phyloP scores from a whole-genome alignment of 2,797 vertebrate species.

The Sebastes ruberrimus region DNA sequence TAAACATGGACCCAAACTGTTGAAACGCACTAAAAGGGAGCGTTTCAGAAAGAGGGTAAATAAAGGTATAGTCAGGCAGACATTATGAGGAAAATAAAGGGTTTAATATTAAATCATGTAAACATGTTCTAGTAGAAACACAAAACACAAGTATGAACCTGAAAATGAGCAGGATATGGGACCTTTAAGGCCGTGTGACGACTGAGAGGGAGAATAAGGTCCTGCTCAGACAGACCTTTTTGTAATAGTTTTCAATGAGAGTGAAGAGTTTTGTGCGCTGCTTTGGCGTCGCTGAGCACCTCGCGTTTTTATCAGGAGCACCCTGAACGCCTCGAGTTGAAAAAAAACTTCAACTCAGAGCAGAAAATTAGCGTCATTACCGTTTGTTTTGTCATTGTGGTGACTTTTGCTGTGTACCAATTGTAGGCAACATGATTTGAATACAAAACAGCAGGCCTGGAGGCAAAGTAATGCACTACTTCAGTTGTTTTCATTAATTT shows the following conservation, averaged over 20 bases:
- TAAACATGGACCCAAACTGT: too few relatives aligned
- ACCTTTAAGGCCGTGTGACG: too few relatives aligned
- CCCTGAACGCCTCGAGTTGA: background rate
- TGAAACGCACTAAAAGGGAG: too few relatives aligned
- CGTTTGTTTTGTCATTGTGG: background rate
- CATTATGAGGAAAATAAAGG: too few relatives aligned
- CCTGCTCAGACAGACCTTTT: background rate
- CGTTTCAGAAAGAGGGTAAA: too few relatives aligned
- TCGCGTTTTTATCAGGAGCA: background rate
- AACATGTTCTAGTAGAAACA: too few relatives aligned
- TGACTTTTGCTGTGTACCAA: background rate
- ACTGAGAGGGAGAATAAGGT: background rate
- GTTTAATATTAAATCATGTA: too few relatives aligned
- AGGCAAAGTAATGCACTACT: background rate
- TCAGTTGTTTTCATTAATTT: background rate
- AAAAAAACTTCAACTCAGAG: background rate
- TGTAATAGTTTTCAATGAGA: background rate
- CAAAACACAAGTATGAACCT: too few relatives aligned
- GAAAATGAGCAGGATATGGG: too few relatives aligned
- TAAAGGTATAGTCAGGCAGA: too few relatives aligned
- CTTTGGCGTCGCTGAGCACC: background rate
- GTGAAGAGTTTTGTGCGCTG: background rate
- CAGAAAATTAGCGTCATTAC: background rate
- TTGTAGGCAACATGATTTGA: background rate
- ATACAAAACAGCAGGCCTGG: background rate